Percentiles rank a stretch among this genome's conserved stretches.
Evolutionary conservation across 2,888 invertebrate species (phyloP).

Genomic region (Ectemnius continuus): DNA sequence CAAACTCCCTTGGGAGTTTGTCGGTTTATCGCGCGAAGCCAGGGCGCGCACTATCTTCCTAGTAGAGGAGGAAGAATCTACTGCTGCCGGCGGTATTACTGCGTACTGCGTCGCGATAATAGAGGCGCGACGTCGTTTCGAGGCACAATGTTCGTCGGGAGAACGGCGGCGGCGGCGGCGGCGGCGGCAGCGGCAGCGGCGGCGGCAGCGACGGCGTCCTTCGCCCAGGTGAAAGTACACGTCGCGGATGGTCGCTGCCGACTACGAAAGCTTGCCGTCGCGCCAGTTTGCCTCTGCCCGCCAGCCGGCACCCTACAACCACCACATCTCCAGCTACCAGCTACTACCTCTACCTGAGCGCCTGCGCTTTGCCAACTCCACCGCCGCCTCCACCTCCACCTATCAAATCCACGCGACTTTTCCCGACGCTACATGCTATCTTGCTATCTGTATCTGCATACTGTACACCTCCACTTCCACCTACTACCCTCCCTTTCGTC

Average conservation of each 20-base stretch:
- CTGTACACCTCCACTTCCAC: background rate
- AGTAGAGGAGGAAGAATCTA: too few relatives aligned
- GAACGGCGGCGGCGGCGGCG: background rate
- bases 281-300: conserved; percentile 62
- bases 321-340: conserved; percentile 13
- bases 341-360: conserved; percentile 73
- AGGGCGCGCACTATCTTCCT: too few relatives aligned
- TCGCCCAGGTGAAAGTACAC: conserved; percentile 61
- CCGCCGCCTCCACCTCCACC: conserved; percentile 29
- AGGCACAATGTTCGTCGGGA: background rate
- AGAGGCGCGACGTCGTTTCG: conserved; percentile 22
- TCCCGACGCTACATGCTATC: background rate
- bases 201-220: conserved; percentile 41
- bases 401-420: conserved; percentile 59
- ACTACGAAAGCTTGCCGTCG: conserved; percentile 70
- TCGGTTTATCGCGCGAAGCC: too few relatives aligned
- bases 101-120: conserved; percentile 19
- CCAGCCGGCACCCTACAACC: conserved; percentile 21
- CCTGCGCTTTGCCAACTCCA: conserved; percentile 60
- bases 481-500: background rate
- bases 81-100: background rate
- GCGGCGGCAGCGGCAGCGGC: conserved; percentile 22
- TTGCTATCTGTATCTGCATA: background rate
- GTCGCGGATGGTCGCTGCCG: conserved; percentile 73
- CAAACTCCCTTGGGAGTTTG: too few relatives aligned